phyloP scores from a whole-genome alignment of 2,888 invertebrate genomes.

The Dicroscelio sp. region DNA sequence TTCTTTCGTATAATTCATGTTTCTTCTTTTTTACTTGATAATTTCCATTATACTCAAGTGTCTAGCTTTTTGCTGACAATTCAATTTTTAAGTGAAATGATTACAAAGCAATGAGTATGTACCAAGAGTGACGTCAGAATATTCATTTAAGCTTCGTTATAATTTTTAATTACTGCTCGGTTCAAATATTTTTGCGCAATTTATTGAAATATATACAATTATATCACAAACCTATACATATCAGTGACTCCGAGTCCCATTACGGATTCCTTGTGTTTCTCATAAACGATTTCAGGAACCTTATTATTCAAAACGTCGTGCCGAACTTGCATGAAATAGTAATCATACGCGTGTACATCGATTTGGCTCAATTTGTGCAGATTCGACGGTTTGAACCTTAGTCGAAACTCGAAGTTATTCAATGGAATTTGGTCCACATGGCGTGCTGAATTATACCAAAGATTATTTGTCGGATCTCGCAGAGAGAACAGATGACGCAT shows the following conservation, averaged over 20 bases:
- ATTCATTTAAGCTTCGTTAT: neutral
- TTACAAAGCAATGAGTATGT: neutral
- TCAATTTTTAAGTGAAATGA: neutral
- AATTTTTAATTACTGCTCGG: too few species aligned
- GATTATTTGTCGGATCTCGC: slow-evolving; percentile 93
- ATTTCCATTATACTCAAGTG: neutral
- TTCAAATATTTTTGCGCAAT: neutral
- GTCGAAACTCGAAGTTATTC: slow-evolving; percentile 94
- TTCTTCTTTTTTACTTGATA: neutral
- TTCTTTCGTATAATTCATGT: too few species aligned
- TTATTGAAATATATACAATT: neutral
- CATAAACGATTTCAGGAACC: slow-evolving; percentile 96
- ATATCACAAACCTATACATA: slow-evolving; percentile 93
- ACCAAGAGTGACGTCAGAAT: too few species aligned
- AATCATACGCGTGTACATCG: slow-evolving; percentile 96
- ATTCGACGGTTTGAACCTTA: slow-evolving; percentile 95
- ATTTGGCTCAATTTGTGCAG: slow-evolving; percentile 93
- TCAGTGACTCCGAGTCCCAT: slow-evolving; percentile 97
- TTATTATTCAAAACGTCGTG: slow-evolving; percentile 96
- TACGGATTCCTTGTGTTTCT: slow-evolving; percentile 95
- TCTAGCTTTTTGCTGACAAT: neutral
- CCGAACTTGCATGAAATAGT: slow-evolving; percentile 96
- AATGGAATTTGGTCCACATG: slow-evolving; percentile 91
- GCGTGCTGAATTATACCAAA: slow-evolving; percentile 95
- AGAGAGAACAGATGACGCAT: slow-evolving; percentile 96